Evolutionary conservation across 2,113 vertebrate species (phyloP).

Genomic region (Jacana jacana): DNA sequence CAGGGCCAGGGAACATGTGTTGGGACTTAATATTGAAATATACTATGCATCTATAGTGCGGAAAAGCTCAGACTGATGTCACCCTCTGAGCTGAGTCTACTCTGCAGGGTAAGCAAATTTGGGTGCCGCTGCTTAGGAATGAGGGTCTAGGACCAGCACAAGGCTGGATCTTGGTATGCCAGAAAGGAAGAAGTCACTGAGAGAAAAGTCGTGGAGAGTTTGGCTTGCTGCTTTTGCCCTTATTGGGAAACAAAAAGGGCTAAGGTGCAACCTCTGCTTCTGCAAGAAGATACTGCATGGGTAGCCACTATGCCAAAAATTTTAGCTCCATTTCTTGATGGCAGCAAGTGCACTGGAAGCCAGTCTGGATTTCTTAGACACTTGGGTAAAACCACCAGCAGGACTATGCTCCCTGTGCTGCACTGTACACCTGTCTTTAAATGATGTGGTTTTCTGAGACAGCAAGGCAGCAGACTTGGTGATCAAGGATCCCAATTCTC

Average conservation of each 20-base stretch:
- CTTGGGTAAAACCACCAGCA: background rate
- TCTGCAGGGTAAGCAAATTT: background rate
- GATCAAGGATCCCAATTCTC: rapidly evolving
- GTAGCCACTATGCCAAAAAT: background rate
- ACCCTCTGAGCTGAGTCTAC: background rate
- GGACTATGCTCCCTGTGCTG: background rate
- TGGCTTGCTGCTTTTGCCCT: background rate
- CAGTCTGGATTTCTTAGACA: background rate
- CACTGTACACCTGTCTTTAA: background rate
- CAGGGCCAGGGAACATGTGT: background rate
- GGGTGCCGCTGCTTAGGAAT: background rate
- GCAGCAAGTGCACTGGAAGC: background rate
- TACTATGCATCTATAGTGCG: rapidly evolving
- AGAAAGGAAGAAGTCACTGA: background rate
- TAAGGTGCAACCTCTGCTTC: background rate
- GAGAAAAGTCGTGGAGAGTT: background rate
- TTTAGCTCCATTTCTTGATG: background rate
- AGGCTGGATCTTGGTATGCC: background rate
- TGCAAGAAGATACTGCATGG: background rate
- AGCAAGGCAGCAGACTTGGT: background rate
- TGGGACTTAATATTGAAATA: background rate
- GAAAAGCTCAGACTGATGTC: background rate
- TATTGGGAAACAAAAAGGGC: background rate
- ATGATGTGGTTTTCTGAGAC: background rate
- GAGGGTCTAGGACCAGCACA: background rate